A percentile compares a stretch with the other conserved stretches of the same genome.
Conservation (phyloP, 1,140 invertebrate species). For the Aethina tumida region DNA sequence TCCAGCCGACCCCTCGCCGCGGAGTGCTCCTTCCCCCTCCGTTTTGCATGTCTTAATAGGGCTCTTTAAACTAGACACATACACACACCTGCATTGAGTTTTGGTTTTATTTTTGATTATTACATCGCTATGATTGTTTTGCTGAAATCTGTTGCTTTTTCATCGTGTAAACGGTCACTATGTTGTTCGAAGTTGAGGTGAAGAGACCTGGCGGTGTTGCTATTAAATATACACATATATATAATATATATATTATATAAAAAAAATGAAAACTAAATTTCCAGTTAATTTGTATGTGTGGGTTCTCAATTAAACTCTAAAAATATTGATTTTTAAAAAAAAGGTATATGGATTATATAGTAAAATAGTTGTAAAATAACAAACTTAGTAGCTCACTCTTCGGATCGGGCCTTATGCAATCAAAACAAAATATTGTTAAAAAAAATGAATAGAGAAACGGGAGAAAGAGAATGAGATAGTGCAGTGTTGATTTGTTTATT, state of each 20-base stretch:
- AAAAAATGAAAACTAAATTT: slow-evolving; percentile 17
- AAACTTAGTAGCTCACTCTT: slow-evolving; percentile 32
- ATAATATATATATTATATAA: slow-evolving; percentile 8
- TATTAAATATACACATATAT: slow-evolving; percentile 2
- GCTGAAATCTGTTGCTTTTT: slow-evolving; percentile 2
- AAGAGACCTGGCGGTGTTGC: background rate
- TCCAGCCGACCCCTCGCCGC: slow-evolving; percentile 8
- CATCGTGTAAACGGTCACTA: too few relatives aligned
- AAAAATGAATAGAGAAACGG: too few relatives aligned
- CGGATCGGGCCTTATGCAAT: slow-evolving; percentile 31
- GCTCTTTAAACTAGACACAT: background rate
- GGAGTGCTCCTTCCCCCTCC: slow-evolving; percentile 8
- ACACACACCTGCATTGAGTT: too few relatives aligned
- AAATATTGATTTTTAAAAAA: slow-evolving; percentile 19
- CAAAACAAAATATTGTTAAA: too few relatives aligned
- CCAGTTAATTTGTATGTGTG: slow-evolving; percentile 18
- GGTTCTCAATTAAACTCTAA: slow-evolving; percentile 18
- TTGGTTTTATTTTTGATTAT: slow-evolving; percentile 1
- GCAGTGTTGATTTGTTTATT: slow-evolving; percentile 30
- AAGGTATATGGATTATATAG: slow-evolving; percentile 35
- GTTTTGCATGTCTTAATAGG: slow-evolving; percentile 13
- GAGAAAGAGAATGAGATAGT: slow-evolving; percentile 19
- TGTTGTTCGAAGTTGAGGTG: slow-evolving; percentile 2
- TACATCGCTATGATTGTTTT: slow-evolving; percentile 6
- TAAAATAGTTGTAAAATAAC: slow-evolving; percentile 31